Evolutionary conservation across 1,140 invertebrate species (phyloP), one percentile per base, ranked within the genome.

Genomic region (Thereuonema tuberculata): DNA sequence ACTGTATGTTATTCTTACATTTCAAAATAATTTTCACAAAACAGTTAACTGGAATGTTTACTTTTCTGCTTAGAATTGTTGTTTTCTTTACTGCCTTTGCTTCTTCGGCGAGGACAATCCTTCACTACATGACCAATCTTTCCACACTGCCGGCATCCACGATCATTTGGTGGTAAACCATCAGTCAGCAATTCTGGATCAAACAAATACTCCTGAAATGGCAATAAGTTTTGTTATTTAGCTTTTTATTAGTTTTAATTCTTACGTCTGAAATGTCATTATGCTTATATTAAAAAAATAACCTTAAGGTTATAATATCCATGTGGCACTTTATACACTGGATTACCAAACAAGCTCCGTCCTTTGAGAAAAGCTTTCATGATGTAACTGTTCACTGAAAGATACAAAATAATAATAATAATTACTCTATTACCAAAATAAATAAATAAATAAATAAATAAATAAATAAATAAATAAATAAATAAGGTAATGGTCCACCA

Each of bases 111-210:
- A n/a, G 59, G 59, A 68, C 81, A 83, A 29, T 81, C 75, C 62
- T 76, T 76, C 1, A 75, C 76, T 62, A 79, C 75, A 67, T 83
- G 81, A 28, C 81, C 81, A 61, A 80, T 80, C 66, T 77, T 77
- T 49, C 77, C 75, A 68, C 81, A 83, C 21, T 74, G 67, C 26
- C 75, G 71, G 67, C 81, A 83, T 27, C 79, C 76, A 25, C 79
- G 65, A 64, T 80, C 79, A 64, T 76, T 77, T 3, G 80, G 80
- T 20, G 77, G 77, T 17, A 70, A 67, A n/a, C 75, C 74, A 26
- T 74, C 72, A 12, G 71, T 72, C 47, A 80, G 64, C 12, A 70
- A 64, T 1, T 62, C 31, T 15, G 64, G 58, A 64, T 78, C 72
- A 66, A 80, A 79, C 47, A 78, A 75, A 59, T 73, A 78, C 29